Conservation (phyloP, 1,140 invertebrate species). For the Grapholita molesta region DNA sequence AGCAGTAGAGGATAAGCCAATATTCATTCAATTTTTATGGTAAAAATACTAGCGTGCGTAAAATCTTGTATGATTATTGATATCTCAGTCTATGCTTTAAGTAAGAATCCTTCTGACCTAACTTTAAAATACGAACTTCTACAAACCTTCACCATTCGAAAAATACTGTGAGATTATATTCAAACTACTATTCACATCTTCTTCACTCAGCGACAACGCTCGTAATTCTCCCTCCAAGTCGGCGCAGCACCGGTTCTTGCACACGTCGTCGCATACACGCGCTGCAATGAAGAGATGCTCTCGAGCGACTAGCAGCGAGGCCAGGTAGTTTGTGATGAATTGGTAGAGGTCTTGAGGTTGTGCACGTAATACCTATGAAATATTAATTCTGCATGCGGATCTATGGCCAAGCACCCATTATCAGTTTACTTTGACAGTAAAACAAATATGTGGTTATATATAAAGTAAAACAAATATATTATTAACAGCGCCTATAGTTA, state of each 20-base stretch:
- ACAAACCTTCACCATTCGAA: conserved; percentile 32
- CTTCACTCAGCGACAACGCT: conserved; percentile 33
- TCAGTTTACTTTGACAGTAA: no score
- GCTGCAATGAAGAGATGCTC: conserved; percentile 65
- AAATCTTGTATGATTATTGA: no score
- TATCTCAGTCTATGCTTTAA: no score
- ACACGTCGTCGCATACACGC: conserved; percentile 37
- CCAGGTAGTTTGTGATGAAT: conserved; percentile 83
- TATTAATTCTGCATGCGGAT: background rate
- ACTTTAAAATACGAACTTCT: background rate
- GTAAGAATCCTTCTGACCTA: background rate
- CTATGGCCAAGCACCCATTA: no score
- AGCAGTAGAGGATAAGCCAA: no score
- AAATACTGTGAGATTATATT: conserved; percentile 42
- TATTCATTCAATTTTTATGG: no score
- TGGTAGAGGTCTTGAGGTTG: conserved; percentile 75
- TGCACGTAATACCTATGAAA: conserved; percentile 78
- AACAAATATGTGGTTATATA: no score
- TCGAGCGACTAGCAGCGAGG: conserved; percentile 81
- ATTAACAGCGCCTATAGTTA: no score
- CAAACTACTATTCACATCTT: conserved; percentile 29
- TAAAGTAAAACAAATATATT: no score
- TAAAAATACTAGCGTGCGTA: no score
- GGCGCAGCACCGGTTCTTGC: conserved; percentile 29
- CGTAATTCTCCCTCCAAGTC: conserved; percentile 40